Base-by-base conservation (phyloP, 2,888 invertebrate genomes). In the Sicus ferrugineus region DNA sequence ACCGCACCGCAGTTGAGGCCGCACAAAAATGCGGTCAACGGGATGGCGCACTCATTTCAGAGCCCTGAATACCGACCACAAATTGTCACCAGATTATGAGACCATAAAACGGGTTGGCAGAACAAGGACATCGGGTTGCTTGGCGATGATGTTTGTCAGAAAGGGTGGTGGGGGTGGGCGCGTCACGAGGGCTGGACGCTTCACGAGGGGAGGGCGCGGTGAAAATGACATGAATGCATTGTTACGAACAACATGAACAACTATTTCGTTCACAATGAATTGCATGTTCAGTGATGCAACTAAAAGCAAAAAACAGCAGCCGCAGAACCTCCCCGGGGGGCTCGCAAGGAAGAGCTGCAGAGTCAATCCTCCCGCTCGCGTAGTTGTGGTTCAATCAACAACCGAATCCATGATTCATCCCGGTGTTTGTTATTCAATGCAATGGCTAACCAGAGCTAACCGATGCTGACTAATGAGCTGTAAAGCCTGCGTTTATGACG, bases 1-100 rank as follows among this genome's bases (percentile, higher is more conserved):
- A 54, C 19, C 11, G n/a, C n/a, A n/a, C n/a, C n/a, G n/a, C n/a
- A n/a, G 28, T 34, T 59, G n/a, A 59, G 7, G 26, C 59, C 21
- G n/a, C 30, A 42, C 46, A 50, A 64, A 64, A 50, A 14, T 52
- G 50, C 21, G 52, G 52, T 31, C 48, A 63, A 54, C 38, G 11
- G 5, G 14, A 34, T 65, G 9, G 54, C 16, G 6, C 34, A 19
- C 50, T 52, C 48, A 31, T 52, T 34, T 9, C 64, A 52, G 19
- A 19, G 11, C 50, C 4, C 23, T 23, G 28, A 26, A 26, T 9
- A 46, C 9, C 11, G 23, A 52, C 65, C 65, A 34, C 65, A 65
- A 65, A 65, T 65, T 52, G 65, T 65, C 65, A 65, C 34, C 34
- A 54, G 65, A 52, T 50, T 50, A 64, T 30, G 63, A 26, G 30